Conservation (phyloP, 1,140 invertebrate species). For the Orius insidiosus region DNA sequence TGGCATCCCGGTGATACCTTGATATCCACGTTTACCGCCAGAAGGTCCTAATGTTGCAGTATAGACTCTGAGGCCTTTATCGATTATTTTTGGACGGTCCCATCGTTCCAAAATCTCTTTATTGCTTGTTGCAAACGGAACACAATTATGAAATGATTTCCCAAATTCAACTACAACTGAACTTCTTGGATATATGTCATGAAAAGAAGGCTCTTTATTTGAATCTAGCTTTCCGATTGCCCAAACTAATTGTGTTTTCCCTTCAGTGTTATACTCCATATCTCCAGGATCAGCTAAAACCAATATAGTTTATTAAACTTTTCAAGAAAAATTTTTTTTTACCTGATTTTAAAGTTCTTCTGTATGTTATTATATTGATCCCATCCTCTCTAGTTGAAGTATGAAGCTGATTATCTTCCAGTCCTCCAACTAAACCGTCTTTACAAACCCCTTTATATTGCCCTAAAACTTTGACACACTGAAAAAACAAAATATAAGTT, state of each 20-base stretch:
- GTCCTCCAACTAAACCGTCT: slow-evolving; percentile 54
- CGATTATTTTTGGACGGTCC: slow-evolving; percentile 59
- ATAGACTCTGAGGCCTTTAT: slow-evolving; percentile 57
- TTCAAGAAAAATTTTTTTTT: slow-evolving; percentile 20
- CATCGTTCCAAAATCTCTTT: slow-evolving; percentile 38
- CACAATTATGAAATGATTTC: slow-evolving; percentile 41
- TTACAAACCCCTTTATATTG: slow-evolving; percentile 71
- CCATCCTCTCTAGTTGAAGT: slow-evolving; percentile 50
- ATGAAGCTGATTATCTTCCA: slow-evolving; percentile 59
- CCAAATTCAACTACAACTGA: slow-evolving; percentile 48
- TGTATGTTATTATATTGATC: slow-evolving; percentile 60
- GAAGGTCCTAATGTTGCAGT: slow-evolving; percentile 62
- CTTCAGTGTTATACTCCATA: slow-evolving; percentile 49
- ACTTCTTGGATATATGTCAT: slow-evolving; percentile 58
- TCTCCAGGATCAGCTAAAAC: slow-evolving; percentile 57
- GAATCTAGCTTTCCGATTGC: slow-evolving; percentile 63
- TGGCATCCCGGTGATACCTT: slow-evolving; percentile 48
- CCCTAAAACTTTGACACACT: slow-evolving; percentile 71
- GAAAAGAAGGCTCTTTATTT: slow-evolving; percentile 65
- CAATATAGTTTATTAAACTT: no score
- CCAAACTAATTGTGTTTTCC: slow-evolving; percentile 58
- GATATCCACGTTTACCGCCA: slow-evolving; percentile 55
- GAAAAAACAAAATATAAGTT: slow-evolving; percentile 17
- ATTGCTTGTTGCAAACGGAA: slow-evolving; percentile 40
- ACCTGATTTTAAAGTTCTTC: slow-evolving; percentile 53